Evolutionary conservation across 2,113 vertebrate species (phyloP), one percentile per base, ranked within the genome.

Genomic region (Bagarius yarrelli): DNA sequence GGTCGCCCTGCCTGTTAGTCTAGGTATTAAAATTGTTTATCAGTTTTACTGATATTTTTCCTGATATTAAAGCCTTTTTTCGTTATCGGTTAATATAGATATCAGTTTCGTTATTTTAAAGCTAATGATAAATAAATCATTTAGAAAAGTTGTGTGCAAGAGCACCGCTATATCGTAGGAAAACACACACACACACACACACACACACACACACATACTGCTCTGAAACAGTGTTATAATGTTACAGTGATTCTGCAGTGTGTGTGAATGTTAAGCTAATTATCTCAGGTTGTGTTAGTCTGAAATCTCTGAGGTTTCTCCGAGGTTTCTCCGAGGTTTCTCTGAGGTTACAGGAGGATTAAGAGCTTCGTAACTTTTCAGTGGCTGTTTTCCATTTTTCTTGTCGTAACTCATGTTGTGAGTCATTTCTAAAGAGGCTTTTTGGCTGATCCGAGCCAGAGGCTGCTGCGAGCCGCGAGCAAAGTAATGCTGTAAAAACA

Each of bases 401-500:
- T 69, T 27, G n/a, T 52, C 14, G 25, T 57, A 79, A 66, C 77
- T 40, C 27, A 36, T 67, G 76, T 64, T 50, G 77, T 67, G n/a
- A 44, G 74, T 60, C 64, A 55, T 69, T 79, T 15, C 15, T 44
- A 57, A 70, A 57, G 34, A 57, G 52, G 52, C 64, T 57, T 32
- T 53, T 64, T 18, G 34, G 53, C 12, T 36, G 53, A 52, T 34
- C 47, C 47, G n/a, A 21, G 30, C 76, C 76, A 55, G 19, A 55
- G 77, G 50, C 63, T n/a, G 27, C 47, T 15, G 61, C 44, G 40
- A n/a, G n/a, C n/a, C 47, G 40, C 53, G 61, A 53, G 66, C 34
- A 34, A 25, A 16, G 32, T 79, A 57, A 63, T 73, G 21, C 78
- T 76, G 77, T 81, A 76, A 85, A 81, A 81, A 63, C 57, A 81